Percentiles rank a stretch among this genome's conserved stretches.
Evolutionary conservation across 2,113 vertebrate genomes (phyloP).

Genomic region (Mohoua ochrocephala): DNA sequence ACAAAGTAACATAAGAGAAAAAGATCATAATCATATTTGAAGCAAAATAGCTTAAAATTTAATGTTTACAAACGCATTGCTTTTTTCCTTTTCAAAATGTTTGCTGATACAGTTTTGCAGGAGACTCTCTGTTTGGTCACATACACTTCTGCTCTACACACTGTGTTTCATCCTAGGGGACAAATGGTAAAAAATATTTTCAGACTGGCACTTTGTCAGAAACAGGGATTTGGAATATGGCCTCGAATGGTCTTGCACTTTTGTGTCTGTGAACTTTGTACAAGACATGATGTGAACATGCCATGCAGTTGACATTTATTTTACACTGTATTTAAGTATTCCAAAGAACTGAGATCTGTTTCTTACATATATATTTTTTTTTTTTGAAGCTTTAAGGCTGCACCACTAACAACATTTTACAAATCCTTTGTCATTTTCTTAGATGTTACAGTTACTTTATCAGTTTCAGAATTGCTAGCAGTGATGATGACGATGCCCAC

Average conservation of each 20-base stretch:
- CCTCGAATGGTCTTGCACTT: neutral
- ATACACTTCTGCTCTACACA: neutral
- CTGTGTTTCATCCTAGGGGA: neutral
- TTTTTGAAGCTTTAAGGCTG: neutral
- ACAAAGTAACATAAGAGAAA: neutral
- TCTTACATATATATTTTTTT: too few species aligned
- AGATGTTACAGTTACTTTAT: neutral
- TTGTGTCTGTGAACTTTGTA: neutral
- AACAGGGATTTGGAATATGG: neutral
- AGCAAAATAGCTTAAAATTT: neutral
- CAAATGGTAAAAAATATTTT: neutral
- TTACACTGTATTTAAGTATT: neutral
- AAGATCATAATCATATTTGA: neutral
- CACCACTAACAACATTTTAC: neutral
- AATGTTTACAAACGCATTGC: neutral
- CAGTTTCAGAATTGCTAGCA: neutral
- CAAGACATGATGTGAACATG: neutral
- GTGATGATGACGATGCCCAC: neutral
- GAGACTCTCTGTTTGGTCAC: neutral
- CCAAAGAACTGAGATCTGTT: neutral
- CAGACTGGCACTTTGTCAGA: neutral
- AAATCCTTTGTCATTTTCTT: neutral
- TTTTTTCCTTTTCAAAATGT: neutral
- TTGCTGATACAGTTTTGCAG: neutral
- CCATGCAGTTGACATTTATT: neutral